Base-by-base conservation (phyloP, 1,140 invertebrate species). In the Harpegnathos saltator region DNA sequence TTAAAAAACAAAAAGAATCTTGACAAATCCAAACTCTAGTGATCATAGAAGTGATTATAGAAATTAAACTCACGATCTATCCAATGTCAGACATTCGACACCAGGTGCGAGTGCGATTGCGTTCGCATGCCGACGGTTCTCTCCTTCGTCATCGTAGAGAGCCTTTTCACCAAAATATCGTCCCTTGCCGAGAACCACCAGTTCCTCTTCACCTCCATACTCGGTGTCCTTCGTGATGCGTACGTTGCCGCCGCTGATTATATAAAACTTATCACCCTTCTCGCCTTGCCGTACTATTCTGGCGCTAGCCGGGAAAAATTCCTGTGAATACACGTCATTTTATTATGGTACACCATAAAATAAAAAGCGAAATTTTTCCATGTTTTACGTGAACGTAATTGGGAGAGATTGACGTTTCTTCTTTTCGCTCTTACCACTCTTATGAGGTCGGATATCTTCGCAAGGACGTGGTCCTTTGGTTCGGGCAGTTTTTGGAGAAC, bases 191-290 rank as follows among this genome's bases (percentile, higher is more conserved):
- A 97, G 95, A 14, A 95, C 94, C 3, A 97, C 95, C 3, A 96
- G 92, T 65, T 95, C 94, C 82, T 97, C 95, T 63, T 95, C 94
- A 0, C 92, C 93, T 0, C 94, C 94, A 9, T 95, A 95, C 22
- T 95, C 94, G 54, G 94, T 94, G 62, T 95, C 92, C 91, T 97
- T 97, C 0, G 96, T 97, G 71, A 98, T 96, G 71, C 96, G 96
- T 29, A 99, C 98, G 83, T 96, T 97, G 15, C 98, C 99, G 22
- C 97, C 97, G 78, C 98, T 97, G 82, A 99, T 99, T 80, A 99
- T 98, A 91, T 98, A 99, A 94, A 99, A 99, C 87, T 98, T 98
- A 92, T 99, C 98, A 3, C 99, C 98, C 77, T 96, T 96, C 63
- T 99, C 98, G 0, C 98, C 98, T 94, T 99, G 98, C 11, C 97